Base-by-base conservation (phyloP, 2,797 vertebrate species). In the Lophura swinhoii region DNA sequence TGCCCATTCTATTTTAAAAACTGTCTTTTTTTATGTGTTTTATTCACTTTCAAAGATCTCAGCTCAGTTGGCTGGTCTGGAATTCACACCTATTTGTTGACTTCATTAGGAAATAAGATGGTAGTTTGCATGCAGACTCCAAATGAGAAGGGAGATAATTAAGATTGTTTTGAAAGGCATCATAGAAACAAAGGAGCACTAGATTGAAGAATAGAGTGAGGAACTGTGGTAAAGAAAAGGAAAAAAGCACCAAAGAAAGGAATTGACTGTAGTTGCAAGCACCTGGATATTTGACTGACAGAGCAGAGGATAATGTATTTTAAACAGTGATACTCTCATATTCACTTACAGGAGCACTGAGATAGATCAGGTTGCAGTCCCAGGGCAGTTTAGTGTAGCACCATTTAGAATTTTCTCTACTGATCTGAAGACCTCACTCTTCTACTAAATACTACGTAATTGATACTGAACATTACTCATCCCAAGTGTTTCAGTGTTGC, bases 1-100 rank as follows among this genome's bases (percentile, higher is more conserved):
- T 12, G 43, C 55, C 51, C 35, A 91, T 95, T 87, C 73, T 82
- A 4, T 92, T 75, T 95, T 93, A 91, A 62, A 58, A 28, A 21
- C 10, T 41, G 26, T 87, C 17, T 84, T 84, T 58, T 93, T 6
- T 74, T 7, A 8, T 46, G 21, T 35, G 7, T 77, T 88, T 67
- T 78, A 41, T 59, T 80, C 35, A 37, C 9, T 62, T 92, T 94
- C 80, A 88, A 83, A 92, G 62, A 24, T 77, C 43, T 72, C 13
- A 56, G 71, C 21, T 18, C 33, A 37, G 29, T 66, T 66, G 41
- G 11, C 70, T 91, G 46, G 17, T 88, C 41, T 90, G 80, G 43
- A 93, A 75, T 88, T 91, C 59, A 55, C 46, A 70, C 31, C 26
- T 76, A 10, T 76, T 14, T 0, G 12, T 59, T 90, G 69, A 55